Base-by-base conservation (phyloP, 1,140 invertebrate genomes). In the Drosophila grimshawi region DNA sequence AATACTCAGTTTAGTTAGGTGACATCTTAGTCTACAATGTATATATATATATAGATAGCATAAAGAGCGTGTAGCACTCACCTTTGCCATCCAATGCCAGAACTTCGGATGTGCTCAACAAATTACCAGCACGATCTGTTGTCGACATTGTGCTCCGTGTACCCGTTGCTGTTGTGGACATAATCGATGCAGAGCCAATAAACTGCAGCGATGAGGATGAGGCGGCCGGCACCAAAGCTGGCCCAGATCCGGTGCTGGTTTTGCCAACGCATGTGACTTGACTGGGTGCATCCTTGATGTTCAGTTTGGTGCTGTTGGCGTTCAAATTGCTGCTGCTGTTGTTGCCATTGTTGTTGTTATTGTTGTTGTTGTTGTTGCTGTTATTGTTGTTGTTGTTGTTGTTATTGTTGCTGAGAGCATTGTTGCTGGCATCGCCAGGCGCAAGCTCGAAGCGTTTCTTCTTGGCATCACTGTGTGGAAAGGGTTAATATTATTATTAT, bases 371-470 rank as follows among this genome's bases (percentile, higher is more conserved):
- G 56, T 7, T 59, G 35, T 27, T 67, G 39, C 64, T 81, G 7
- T n/a, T n/a, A n/a, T n/a, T n/a, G 19, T 1, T 19, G 19, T 71
- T 81, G 37, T 83, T 83, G 45, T 32, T 82, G 52, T 65, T 85
- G 8, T 55, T 57, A 52, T 77, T 90, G 30, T 49, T 59, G 30
- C 43, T 72, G 49, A 32, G 46, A 48, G 32, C 64, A 19, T 56
- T 81, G 56, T 52, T 78, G 29, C 39, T 49, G 3, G 48, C 66
- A 33, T 30, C 66, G 66, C 70, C 64, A 39, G 76, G 30, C 43
- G 68, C 53, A 63, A 75, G 37, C 6, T 92, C 91, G 51, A 83
- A 85, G 37, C 91, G 91, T 39, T 90, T 92, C 77, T 91, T 88
- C 79, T 92, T 92, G 8, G 91, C 72, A 78, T 92, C 91, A 81